Percentiles rank a stretch among this genome's conserved stretches.
phyloP scores from a whole-genome alignment of 35 echinoderm and acorn worm species.

The Ptychodera flava region DNA sequence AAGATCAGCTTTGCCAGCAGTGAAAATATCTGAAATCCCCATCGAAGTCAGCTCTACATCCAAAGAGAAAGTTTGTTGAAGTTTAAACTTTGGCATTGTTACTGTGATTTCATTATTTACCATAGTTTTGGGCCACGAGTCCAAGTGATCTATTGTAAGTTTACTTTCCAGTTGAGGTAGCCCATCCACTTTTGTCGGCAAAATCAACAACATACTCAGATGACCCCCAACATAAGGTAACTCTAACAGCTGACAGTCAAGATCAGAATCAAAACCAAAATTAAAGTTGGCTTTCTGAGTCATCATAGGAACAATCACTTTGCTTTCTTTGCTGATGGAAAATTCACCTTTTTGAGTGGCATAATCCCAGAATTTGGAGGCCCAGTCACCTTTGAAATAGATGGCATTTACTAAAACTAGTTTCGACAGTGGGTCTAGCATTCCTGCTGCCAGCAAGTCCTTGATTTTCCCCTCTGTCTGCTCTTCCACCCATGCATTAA shows the following conservation, averaged over 20 bases:
- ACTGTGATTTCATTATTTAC: neutral
- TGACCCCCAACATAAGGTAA: conserved; percentile 57
- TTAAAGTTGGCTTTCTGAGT: conserved; percentile 35
- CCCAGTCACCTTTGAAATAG: conserved; percentile 21
- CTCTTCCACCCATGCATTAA: conserved; percentile 68
- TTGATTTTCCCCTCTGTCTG: conserved; percentile 60
- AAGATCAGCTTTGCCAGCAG: neutral
- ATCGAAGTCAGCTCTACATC: neutral
- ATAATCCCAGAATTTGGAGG: conserved; percentile 32
- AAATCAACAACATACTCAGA: conserved; percentile 51
- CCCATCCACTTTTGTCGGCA: conserved; percentile 49
- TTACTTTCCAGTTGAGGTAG: conserved; percentile 34
- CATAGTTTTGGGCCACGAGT: neutral
- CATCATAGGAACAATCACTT: conserved; percentile 40
- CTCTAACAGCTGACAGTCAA: conserved; percentile 45
- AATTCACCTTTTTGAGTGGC: conserved; percentile 29
- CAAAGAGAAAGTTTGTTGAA: neutral
- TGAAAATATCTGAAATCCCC: neutral
- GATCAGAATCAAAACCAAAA: conserved; percentile 23
- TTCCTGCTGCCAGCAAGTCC: conserved; percentile 36
- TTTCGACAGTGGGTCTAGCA: neutral
- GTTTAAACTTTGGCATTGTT: neutral
- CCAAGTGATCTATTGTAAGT: conserved; percentile 11
- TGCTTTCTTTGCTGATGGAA: conserved; percentile 20
- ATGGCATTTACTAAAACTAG: neutral